Percentiles rank a stretch among this genome's conserved stretches.
phyloP scores from a whole-genome alignment of 2,113 vertebrate genomes.

The Eretmochelys imbricata region DNA sequence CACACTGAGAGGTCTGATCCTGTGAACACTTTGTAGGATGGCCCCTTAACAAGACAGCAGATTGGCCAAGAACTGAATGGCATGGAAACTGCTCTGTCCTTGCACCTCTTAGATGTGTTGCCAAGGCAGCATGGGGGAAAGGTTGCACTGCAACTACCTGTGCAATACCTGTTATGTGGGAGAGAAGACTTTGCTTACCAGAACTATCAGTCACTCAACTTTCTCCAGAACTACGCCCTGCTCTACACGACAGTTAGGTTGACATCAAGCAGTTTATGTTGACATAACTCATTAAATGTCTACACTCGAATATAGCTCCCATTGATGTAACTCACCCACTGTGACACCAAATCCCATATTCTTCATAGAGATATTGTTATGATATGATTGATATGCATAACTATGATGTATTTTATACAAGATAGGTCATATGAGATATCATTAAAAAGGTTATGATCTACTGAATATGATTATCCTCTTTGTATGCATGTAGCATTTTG shows the following conservation, averaged over 20 bases:
- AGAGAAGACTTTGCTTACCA: not conserved
- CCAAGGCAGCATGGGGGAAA: rapidly evolving
- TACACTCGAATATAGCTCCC: not conserved
- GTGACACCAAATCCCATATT: too few species aligned
- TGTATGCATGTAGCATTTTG: too few species aligned
- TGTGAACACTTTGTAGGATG: not conserved
- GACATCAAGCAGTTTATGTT: not conserved
- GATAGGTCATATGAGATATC: too few species aligned
- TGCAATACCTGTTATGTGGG: rapidly evolving
- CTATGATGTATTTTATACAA: too few species aligned
- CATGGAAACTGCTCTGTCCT: not conserved
- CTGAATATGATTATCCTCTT: too few species aligned
- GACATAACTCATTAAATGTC: not conserved
- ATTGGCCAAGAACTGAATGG: not conserved
- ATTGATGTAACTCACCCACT: not conserved
- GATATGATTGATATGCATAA: too few species aligned
- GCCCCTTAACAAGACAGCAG: not conserved
- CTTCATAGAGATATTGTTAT: too few species aligned
- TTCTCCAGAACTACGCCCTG: not conserved
- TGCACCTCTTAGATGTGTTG: not conserved
- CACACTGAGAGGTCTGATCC: not conserved
- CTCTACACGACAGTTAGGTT: not conserved
- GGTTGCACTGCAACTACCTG: not conserved
- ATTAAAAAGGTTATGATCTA: too few species aligned
- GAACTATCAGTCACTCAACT: not conserved